Evolutionary conservation across 2,888 invertebrate genomes (phyloP), one percentile per base, ranked within the genome.

Genomic region (Luperina nickerlii): DNA sequence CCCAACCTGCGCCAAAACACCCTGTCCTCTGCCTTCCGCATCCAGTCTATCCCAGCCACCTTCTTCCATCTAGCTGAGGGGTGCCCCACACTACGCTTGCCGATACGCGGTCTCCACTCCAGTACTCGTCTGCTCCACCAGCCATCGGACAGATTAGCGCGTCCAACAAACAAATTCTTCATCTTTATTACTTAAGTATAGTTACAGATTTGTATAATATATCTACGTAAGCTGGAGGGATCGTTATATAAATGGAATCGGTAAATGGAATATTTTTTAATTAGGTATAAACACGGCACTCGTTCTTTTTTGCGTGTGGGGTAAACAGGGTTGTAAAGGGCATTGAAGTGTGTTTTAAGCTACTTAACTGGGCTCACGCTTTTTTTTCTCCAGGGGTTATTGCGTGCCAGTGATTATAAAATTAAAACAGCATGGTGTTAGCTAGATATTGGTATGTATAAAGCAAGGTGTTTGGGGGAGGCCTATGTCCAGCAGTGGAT

Each of bases 191-290:
- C 24, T 11, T 24, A 11, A 2, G 8, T 9, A n/a, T 13, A n/a
- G n/a, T 27, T 70, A 57, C n/a, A 67, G 67, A 77, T 81, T 72
- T 82, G 42, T 81, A 48, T 72, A 63, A 63, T 77, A 51, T 48
- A 45, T 51, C 3, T 62, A 27, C 48, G 62, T n/a, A 63, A 32
- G 42, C 54, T 70, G 24, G 68, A 9, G 20, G 32, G 66, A 69
- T 48, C 54, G 54, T 70, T 15, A 65, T 15, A 65, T 62, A 45
- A 45, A 27, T 45, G 32, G 69, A 51, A 62, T 54, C 60, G 27
- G 78, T 72, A 20, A 73, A 63, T 48, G 72, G 69, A 69, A 66
- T 71, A 51, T 83, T 79, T 82, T 76, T 80, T 73, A 80, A 85
- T 80, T 85, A 86, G 75, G 45, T 77, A 66, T 62, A 67, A 77